Evolutionary conservation across 2,888 invertebrate genomes (phyloP).

Genomic region (Druceiella hillmani): DNA sequence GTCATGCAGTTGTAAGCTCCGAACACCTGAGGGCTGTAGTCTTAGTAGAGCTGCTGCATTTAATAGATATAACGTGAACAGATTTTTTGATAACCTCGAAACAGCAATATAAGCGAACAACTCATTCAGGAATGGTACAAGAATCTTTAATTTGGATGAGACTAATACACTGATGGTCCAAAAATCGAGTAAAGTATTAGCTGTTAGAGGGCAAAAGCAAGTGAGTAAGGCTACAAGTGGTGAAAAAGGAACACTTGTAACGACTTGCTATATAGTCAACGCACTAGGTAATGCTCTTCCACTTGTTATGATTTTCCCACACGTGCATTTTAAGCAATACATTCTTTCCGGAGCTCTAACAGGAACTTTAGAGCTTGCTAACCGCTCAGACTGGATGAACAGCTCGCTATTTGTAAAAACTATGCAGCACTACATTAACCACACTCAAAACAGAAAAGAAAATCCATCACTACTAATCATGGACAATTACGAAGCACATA

Average conservation of each 20-base stretch:
- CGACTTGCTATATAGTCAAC: slow-evolving; percentile 22
- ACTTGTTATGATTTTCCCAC: slow-evolving; percentile 23
- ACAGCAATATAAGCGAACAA: too few species aligned
- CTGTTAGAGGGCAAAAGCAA: slow-evolving; percentile 25
- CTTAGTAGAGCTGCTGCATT: neutral
- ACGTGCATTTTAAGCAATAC: slow-evolving; percentile 12
- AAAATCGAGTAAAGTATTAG: slow-evolving; percentile 27
- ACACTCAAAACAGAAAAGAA: slow-evolving; percentile 4
- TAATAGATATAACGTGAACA: neutral
- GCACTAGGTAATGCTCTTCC: slow-evolving; percentile 22
- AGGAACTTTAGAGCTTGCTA: slow-evolving; percentile 29
- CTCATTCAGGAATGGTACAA: too few species aligned
- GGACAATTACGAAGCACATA: slow-evolving; percentile 4
- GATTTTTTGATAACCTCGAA: neutral
- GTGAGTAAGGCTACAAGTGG: slow-evolving; percentile 26
- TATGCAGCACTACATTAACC: slow-evolving; percentile 1
- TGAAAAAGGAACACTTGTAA: slow-evolving; percentile 26
- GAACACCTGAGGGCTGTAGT: slow-evolving; percentile 4
- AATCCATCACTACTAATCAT: neutral
- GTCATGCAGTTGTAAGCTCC: slow-evolving; percentile 10
- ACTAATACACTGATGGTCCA: slow-evolving; percentile 28
- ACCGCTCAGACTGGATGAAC: slow-evolving; percentile 29
- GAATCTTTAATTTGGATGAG: too few species aligned
- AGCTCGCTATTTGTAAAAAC: slow-evolving; percentile 24
- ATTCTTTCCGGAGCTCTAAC: slow-evolving; percentile 28